Evolutionary conservation across 1,140 invertebrate species (phyloP), one percentile per base, ranked within the genome.

Genomic region (Trichonephila clavipes): DNA sequence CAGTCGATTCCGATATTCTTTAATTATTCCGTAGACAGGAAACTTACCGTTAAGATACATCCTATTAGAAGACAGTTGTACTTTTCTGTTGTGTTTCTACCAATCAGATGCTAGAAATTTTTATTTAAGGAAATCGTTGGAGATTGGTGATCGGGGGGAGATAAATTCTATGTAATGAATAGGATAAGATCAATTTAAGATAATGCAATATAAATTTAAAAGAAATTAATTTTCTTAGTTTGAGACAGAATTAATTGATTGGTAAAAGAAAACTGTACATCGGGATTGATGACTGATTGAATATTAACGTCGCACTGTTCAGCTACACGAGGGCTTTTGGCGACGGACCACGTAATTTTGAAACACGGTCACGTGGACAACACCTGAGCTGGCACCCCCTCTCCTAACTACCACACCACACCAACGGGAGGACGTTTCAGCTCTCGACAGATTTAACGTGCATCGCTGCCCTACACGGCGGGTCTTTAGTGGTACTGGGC

Each of bases 11-110:
- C 19, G 19, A 28, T 88, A n/a, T n/a, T 51, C 34, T 16, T 83
- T 88, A 88, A 88, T 88, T 88, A 88, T 88, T 69, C 87, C 58
- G 8, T 6, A 88, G 61, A 58, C 87, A 88, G 87, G 87, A 88
- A 88, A 69, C 87, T 59, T 69, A 69, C 64, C 62, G 28, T 88
- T 24, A 24, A 62, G 87, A 12, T 19, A 72, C 64, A 69, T 64
- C 85, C 59, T 61, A 87, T 87, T 87, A 28, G 85, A 34, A 87
- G 59, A 62, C 44, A n/a, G 44, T 61, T 86, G 14, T 86, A 62
- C 14, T n/a, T 24, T 58, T 6, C 51, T 66, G 19, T 69, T 21
- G 72, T 5, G 28, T 77, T 77, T 77, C 72, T 77, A 40, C 18
- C 72, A 40, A 40, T 28, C 72, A 28, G 28, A 18, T 4, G 4